Base-by-base conservation (phyloP, 2,113 vertebrate species). In the Catagonus wagneri region DNA sequence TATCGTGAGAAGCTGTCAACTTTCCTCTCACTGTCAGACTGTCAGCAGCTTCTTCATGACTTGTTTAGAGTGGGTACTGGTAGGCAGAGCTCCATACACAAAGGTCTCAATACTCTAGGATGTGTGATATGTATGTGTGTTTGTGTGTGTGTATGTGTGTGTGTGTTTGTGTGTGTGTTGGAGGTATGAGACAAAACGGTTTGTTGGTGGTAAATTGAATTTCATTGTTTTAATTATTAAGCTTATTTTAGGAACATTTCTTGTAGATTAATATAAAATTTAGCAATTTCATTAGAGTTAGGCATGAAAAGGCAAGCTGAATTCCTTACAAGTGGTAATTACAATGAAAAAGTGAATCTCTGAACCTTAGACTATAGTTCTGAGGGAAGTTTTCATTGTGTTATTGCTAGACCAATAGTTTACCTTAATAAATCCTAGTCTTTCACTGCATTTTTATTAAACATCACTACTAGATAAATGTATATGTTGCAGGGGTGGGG, bases 1-100 rank as follows among this genome's bases (percentile, higher is more conserved):
- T 72, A 83, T 97, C 95, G 98, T 66, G 87, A 97, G 92, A 97
- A 97, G 58, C 93, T 98, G 96, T 97, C 97, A 98, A 29, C 78
- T 92, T 85, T 66, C 71, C 97, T 98, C 81, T 93, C 58, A 58
- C 50, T 96, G 86, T 98, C 96, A 98, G 94, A 97, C 74, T 75
- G 60, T 93, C 94, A 94, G 90, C 95, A 97, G 92, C 63, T 93
- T 96, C 90, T 71, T 39, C 52, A 56, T 86, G 90, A 97, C 96
- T 84, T 86, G 83, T 95, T 95, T 84, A 71, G 96, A 34, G 76
- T 78, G 85, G 98, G 93, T 76, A 68, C 83, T 90, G 72, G 72
- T 93, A 87, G 81, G 95, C 93, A 97, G 56, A 22, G 36, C 6
- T 93, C 29, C n/a, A 7, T 71, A 84, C 66, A 80, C 6, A 10